Conservation (phyloP, 2,888 invertebrate genomes). For the Trypoxylon attenuatum region DNA sequence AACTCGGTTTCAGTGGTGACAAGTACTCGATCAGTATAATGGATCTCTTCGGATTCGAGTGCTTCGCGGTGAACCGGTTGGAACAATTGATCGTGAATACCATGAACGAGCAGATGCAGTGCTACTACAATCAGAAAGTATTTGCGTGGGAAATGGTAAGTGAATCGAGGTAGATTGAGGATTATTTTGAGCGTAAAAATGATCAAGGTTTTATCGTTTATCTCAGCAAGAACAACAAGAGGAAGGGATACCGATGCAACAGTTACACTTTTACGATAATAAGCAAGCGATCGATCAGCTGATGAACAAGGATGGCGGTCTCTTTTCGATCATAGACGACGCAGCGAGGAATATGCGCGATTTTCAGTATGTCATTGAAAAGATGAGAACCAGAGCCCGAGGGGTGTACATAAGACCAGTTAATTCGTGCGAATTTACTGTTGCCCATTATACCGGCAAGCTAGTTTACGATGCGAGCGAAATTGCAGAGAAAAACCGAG, state of each 20-base stretch:
- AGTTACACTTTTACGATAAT: slow-evolving; percentile 90
- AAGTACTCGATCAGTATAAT: slow-evolving; percentile 87
- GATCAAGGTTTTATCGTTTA: neutral
- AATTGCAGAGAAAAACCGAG: slow-evolving; percentile 92
- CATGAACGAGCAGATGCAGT: slow-evolving; percentile 94
- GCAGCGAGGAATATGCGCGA: slow-evolving; percentile 85
- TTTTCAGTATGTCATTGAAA: slow-evolving; percentile 83
- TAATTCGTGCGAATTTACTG: slow-evolving; percentile 83
- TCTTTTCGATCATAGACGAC: slow-evolving; percentile 91
- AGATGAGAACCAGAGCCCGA: slow-evolving; percentile 77
- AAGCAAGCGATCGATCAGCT: slow-evolving; percentile 91
- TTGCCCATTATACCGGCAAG: slow-evolving; percentile 94
- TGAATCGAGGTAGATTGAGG: slow-evolving; percentile 44
- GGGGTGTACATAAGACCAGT: slow-evolving; percentile 77
- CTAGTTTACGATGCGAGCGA: slow-evolving; percentile 89
- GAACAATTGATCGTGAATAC: slow-evolving; percentile 93
- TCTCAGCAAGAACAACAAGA: slow-evolving; percentile 82
- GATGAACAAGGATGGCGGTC: slow-evolving; percentile 87
- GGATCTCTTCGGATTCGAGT: slow-evolving; percentile 96
- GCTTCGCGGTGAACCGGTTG: slow-evolving; percentile 88
- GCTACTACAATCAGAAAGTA: slow-evolving; percentile 92
- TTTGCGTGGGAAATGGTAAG: slow-evolving; percentile 92
- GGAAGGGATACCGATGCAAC: slow-evolving; percentile 84
- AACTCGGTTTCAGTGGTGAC: slow-evolving; percentile 85
- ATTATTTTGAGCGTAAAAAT: neutral